Conservation (phyloP, 2,797 vertebrate species). For the Alectoris magna region DNA sequence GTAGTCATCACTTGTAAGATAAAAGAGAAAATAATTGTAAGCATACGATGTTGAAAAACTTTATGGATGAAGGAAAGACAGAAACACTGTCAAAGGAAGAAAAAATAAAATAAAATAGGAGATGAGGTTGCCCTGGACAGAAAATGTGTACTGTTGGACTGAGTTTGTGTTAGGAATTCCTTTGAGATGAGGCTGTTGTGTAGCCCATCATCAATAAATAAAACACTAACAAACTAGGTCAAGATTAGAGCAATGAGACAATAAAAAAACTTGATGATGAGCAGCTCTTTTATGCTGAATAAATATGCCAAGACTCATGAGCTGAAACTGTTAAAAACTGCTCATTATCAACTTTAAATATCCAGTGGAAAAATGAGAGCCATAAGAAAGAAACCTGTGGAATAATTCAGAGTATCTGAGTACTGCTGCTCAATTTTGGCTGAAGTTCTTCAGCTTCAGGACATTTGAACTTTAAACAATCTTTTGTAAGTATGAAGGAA, state of each 20-base stretch:
- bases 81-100: slow-evolving; percentile 11
- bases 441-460: not conserved
- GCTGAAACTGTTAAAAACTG: slow-evolving; percentile 36
- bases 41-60: not conserved
- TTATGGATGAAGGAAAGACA: not conserved
- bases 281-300: slow-evolving; percentile 35
- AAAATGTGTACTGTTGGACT: not conserved
- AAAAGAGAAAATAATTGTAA: slow-evolving; percentile 20
- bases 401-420: not conserved
- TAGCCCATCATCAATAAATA: not conserved
- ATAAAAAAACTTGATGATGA: slow-evolving; percentile 37
- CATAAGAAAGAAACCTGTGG: not conserved
- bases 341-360: slow-evolving; percentile 11
- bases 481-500: not conserved
- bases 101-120: not conserved
- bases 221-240: slow-evolving; percentile 52
- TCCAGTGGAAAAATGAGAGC: not conserved
- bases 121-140: not conserved
- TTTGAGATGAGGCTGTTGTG: not conserved
- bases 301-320: slow-evolving; percentile 35
- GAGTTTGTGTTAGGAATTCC: slow-evolving; percentile 17
- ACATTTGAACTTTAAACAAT: not conserved
- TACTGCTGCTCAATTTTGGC: not conserved
- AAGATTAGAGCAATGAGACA: slow-evolving; percentile 57
- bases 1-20: not conserved